phyloP scores from a whole-genome alignment of 2,888 invertebrate genomes.

The Uloborus plumipes region DNA sequence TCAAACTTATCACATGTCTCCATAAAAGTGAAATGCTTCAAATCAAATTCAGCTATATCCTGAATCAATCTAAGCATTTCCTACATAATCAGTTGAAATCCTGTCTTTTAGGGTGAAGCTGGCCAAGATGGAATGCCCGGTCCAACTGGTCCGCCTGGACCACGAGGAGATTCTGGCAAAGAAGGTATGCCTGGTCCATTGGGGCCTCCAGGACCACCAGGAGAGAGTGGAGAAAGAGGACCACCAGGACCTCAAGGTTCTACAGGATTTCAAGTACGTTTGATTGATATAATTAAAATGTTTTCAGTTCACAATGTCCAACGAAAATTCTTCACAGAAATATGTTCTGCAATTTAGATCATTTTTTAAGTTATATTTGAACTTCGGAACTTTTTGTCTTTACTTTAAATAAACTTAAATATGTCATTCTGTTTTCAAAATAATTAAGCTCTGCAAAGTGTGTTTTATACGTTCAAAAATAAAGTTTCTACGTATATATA shows the following conservation, averaged over 20 bases:
- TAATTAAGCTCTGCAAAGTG: too few relatives aligned
- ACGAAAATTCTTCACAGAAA: background rate
- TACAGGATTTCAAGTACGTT: conserved; percentile 82
- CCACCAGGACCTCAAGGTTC: conserved; percentile 83
- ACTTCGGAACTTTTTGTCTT: background rate
- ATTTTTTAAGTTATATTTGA: too few relatives aligned
- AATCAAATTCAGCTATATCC: too few relatives aligned
- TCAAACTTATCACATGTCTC: too few relatives aligned
- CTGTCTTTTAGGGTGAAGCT: conserved; percentile 78
- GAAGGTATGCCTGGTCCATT: conserved; percentile 76
- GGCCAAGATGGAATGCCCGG: conserved; percentile 75
- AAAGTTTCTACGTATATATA: too few relatives aligned
- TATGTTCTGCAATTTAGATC: background rate
- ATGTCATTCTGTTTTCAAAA: too few relatives aligned
- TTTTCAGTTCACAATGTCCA: background rate
- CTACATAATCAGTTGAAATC: too few relatives aligned
- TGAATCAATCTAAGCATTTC: too few relatives aligned
- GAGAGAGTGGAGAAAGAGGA: conserved; percentile 82
- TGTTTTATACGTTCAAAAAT: too few relatives aligned
- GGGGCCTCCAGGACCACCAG: conserved; percentile 71
- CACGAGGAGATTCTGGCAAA: conserved; percentile 84
- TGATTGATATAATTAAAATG: background rate
- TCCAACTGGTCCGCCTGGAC: conserved; percentile 74
- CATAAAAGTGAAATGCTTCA: too few relatives aligned
- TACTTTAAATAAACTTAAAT: too few relatives aligned